phyloP scores from a whole-genome alignment of 2,113 vertebrate genomes.

The Platysternon megacephalum region DNA sequence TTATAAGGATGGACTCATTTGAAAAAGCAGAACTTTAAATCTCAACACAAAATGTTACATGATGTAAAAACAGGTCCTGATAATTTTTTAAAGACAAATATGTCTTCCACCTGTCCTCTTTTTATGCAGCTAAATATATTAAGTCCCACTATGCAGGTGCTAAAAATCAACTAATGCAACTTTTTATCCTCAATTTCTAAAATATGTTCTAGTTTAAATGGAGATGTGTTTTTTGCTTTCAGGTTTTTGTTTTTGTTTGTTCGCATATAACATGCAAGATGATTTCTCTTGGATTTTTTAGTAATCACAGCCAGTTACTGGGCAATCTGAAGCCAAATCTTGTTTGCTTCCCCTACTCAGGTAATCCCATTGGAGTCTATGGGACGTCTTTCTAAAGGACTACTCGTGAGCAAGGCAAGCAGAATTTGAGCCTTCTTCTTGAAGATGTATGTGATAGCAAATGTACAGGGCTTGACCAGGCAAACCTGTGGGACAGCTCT shows the following conservation, averaged over 20 bases:
- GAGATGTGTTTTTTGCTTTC: not conserved
- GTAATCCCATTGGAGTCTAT: not conserved
- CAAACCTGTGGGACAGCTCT: not conserved
- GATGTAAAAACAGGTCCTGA: not conserved
- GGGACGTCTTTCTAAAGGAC: not conserved
- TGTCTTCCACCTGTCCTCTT: not conserved
- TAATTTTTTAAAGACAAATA: not conserved
- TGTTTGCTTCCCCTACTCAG: not conserved
- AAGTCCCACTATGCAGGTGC: not conserved
- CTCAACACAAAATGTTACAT: not conserved
- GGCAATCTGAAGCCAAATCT: not conserved
- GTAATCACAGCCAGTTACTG: not conserved
- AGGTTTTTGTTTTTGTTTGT: not conserved
- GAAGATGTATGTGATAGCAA: not conserved
- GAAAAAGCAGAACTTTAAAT: not conserved
- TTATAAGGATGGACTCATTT: not conserved
- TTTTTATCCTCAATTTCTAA: not conserved
- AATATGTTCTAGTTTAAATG: not conserved
- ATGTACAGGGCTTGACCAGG: not conserved
- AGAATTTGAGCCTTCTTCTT: not conserved
- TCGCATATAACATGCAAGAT: not conserved
- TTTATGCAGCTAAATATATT: accelerated
- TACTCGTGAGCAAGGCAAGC: not conserved
- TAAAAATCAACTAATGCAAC: not conserved
- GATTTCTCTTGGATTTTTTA: not conserved